Evolutionary conservation across 2,797 vertebrate species (phyloP), one percentile per base, ranked within the genome.

Genomic region (Phyllotis vaccarum): DNA sequence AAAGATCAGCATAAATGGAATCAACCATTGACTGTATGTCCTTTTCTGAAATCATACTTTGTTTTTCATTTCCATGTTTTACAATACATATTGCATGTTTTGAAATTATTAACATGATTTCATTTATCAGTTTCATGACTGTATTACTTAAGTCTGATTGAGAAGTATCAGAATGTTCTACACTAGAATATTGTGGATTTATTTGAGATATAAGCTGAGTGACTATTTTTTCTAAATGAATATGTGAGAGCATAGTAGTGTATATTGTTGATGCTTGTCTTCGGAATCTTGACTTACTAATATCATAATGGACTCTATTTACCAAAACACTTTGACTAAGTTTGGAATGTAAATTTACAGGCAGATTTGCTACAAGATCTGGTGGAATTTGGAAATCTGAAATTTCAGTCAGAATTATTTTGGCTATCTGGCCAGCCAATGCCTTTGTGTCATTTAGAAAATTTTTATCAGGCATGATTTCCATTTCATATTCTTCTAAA

Each of bases 51-150:
- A 98, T 96, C 66, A 94, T 79, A 76, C 72, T 93, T 56, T 98
- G 90, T n/a, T 97, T 98, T 85, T 56, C 91, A 92, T 70, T 91
- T 24, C 97, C 97, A 22, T 97, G 96, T 80, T 97, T 98, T 54
- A 88, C 88, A 58, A 98, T 97, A 86, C 97, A 98, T 94, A 98
- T 96, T 76, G 96, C 97, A 74, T 98, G 97, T 72, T 97, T 97
- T 79, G 98, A 97, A 95, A 98, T 98, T 95, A 98, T 97, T 27
- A 89, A 95, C 97, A 97, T 97, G 12, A 98, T 98, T 86, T 98
- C 97, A 80, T 94, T 82, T 31, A 97, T 97, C 27, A 97, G 34
- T 79, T 95, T 96, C 85, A 95, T 89, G 52, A 97, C 76, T 29
- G 95, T 82, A 22, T 94, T 81, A 92, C 34, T 96, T 92, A 98